phyloP scores from a whole-genome alignment of 2,113 vertebrate species.

The Todiramphus chloris region DNA sequence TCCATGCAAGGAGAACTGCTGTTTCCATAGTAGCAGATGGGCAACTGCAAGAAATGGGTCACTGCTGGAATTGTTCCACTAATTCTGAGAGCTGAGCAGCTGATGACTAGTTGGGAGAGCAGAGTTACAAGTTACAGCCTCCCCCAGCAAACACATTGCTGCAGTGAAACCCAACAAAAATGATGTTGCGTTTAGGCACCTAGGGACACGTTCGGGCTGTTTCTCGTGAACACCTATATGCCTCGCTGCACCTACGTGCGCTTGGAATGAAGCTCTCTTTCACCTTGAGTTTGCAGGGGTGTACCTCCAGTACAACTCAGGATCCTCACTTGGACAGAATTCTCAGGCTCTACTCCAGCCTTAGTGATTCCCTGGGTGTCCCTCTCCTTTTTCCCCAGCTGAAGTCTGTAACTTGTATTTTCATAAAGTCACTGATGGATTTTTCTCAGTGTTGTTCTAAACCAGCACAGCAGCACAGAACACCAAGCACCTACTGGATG shows the following conservation, averaged over 20 bases:
- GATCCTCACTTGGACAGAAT: neutral
- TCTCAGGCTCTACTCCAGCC: accelerated
- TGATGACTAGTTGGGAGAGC: neutral
- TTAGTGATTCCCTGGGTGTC: neutral
- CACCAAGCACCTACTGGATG: neutral
- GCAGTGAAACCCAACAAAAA: constrained; percentile 19
- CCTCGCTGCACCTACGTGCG: neutral
- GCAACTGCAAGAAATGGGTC: constrained; percentile 63
- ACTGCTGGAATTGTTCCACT: constrained; percentile 53
- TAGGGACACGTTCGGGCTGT: neutral
- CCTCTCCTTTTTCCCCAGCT: neutral
- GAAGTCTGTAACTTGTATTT: neutral
- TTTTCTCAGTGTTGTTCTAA: neutral
- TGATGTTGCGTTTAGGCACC: accelerated
- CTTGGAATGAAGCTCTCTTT: neutral
- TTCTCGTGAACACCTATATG: accelerated
- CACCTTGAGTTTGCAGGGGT: neutral
- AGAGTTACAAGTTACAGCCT: constrained; percentile 6
- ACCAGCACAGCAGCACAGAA: neutral
- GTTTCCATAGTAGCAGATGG: constrained; percentile 74
- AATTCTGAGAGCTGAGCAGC: constrained; percentile 36
- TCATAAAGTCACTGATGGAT: neutral
- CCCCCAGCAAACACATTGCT: neutral
- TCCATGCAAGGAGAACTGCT: constrained; percentile 13
- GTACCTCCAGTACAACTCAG: neutral